Base-by-base conservation (phyloP, 37 sponge, comb jelly and placozoan genomes). In the Cladorhizidae sp. region DNA sequence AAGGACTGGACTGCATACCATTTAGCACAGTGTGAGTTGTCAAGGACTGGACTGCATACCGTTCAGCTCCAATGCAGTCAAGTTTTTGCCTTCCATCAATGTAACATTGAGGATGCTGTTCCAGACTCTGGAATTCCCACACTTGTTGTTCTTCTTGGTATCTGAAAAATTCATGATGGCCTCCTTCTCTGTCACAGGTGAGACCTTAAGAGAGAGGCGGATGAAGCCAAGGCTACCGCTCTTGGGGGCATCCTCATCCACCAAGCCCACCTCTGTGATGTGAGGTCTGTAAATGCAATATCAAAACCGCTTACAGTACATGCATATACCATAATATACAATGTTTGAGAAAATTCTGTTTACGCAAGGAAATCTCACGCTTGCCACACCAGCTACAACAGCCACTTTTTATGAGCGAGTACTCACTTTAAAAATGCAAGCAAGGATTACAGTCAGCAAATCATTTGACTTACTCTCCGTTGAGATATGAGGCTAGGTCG, bases 1-100 rank as follows among this genome's bases (percentile, higher is more conserved):
- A n/a, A n/a, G n/a, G n/a, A n/a, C n/a, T n/a, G n/a, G n/a, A n/a
- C n/a, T n/a, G n/a, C n/a, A n/a, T n/a, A n/a, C n/a, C n/a, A n/a
- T n/a, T n/a, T n/a, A n/a, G n/a, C n/a, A n/a, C n/a, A n/a, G n/a
- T n/a, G n/a, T n/a, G n/a, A n/a, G n/a, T n/a, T n/a, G n/a, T n/a
- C n/a, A n/a, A n/a, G n/a, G n/a, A n/a, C n/a, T n/a, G n/a, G n/a
- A n/a, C 9, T 18, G 65, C 80, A 72, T 45, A 95, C 97, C 97
- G 74, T 94, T 94, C 11, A 65, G 75, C 45, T 97, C 96, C 97
- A 97, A 89, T 2, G 93, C 65, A 52, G 88, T 85, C 42, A 97
- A 83, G 59, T 74, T 40, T 8, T 22, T 87, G 0, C 90, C 97
- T 68, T 86, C 74, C 74, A 97, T 70, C 49, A 97, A 70, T 0